Base-by-base conservation (phyloP, 2,888 invertebrate genomes). In the Anticlea derivata region DNA sequence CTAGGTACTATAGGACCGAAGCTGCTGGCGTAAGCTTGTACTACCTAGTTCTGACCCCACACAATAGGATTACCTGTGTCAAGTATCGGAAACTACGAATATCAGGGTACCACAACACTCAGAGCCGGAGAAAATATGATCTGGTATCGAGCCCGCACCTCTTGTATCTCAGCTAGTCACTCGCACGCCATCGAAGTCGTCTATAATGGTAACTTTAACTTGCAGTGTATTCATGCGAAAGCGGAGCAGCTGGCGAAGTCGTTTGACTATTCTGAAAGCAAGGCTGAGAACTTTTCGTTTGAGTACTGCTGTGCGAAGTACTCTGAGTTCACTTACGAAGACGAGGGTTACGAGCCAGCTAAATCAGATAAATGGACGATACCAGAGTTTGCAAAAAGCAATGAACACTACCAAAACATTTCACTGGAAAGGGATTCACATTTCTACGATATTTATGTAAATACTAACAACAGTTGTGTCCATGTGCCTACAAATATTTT, bases 401-500 rank as follows among this genome's bases (percentile, higher is more conserved):
- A 75, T 30, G 50, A 68, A 0, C 66, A 83, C 38, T 95, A 93
- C 70, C 84, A 91, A 65, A 78, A 85, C 11, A 91, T 95, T 73
- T 69, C 87, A 5, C 76, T 96, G 12, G 94, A 94, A 68, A 92
- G 92, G 48, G 95, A 96, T 74, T 94, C 95, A 0, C 96, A 97
- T 79, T 98, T 98, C 83, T 96, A 96, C 78, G 94, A 96, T 74
- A 94, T 96, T 55, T 93, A 93, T 26, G 95, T 97, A 7, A 96
- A 96, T 77, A 95, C 95, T 7, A 93, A 91, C 48, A 92, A 93
- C 65, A 97, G 97, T 73, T 95, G 98, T 56, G 96, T 98, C 39
- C 98, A 99, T 80, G 96, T 98, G 17, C 98, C 99, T 2, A 97
- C 97, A 22, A 98, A 98, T 88, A 95, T 99, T 50, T 98, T 94